A percentile compares a stretch with the other conserved stretches of the same genome.
phyloP scores from a whole-genome alignment of 1,140 invertebrate genomes.

The Solenopsis invicta region DNA sequence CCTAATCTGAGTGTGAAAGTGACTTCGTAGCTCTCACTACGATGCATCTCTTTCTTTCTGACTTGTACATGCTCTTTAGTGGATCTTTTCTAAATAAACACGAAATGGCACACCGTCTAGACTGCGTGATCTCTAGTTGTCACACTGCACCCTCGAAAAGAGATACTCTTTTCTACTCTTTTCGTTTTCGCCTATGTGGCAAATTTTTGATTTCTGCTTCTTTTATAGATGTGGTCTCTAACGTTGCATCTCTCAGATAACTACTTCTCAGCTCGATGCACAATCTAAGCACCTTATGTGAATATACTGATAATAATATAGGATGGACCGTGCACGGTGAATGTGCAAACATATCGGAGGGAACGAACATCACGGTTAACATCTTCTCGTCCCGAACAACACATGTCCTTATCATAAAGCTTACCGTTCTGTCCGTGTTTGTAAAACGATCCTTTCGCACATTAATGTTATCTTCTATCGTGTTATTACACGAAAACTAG shows the following conservation, averaged over 20 bases:
- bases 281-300: conserved; percentile 57
- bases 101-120: conserved; percentile 79
- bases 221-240: conserved; percentile 74
- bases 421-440: conserved; percentile 33
- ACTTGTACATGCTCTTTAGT: conserved; percentile 71
- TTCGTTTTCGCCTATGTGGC: conserved; percentile 77
- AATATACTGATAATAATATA: conserved; percentile 59
- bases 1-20: conserved; percentile 73
- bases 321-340: conserved; percentile 42
- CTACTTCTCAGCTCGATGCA: conserved; percentile 66
- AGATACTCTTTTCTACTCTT: conserved; percentile 77
- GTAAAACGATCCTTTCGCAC: conserved; percentile 6
- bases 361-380: conserved; percentile 18
- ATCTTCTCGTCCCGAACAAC: conserved; percentile 34
- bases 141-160: conserved; percentile 79
- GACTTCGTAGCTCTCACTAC: conserved; percentile 67
- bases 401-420: conserved; percentile 38
- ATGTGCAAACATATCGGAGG: conserved; percentile 48
- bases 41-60: conserved; percentile 72
- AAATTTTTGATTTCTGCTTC: conserved; percentile 83
- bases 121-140: conserved; percentile 79
- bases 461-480: conserved; percentile 28
- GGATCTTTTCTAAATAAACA: conserved; percentile 73
- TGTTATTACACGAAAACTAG: conserved; percentile 25
- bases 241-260: conserved; percentile 60